Evolutionary conservation across 2,888 invertebrate genomes (phyloP).

Genomic region (Oeneis ivallda): DNA sequence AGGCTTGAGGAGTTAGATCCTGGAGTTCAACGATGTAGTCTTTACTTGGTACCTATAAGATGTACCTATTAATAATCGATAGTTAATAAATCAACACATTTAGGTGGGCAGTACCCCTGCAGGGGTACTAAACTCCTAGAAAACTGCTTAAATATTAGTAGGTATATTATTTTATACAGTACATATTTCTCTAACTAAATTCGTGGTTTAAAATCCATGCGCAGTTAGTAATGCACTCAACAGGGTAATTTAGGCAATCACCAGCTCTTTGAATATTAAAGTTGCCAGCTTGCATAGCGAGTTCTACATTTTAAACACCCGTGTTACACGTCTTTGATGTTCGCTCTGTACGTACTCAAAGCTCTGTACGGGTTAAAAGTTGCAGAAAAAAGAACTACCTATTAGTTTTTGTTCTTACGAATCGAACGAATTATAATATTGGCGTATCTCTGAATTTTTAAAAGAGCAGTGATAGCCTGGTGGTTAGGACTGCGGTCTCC

Average conservation of each 20-base stretch:
- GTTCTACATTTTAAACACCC: slow-evolving; percentile 18
- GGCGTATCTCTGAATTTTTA: background rate
- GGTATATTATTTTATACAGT: too few relatives aligned
- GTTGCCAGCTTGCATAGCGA: slow-evolving; percentile 11
- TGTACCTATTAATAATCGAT: too few relatives aligned
- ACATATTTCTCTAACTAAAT: too few relatives aligned
- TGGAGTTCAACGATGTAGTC: too few relatives aligned
- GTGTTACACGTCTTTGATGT: slow-evolving; percentile 25
- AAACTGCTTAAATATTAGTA: too few relatives aligned
- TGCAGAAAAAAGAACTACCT: background rate
- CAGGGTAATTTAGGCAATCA: slow-evolving; percentile 5
- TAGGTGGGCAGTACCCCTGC: too few relatives aligned
- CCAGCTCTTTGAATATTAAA: slow-evolving; percentile 15
- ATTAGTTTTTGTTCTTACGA: background rate
- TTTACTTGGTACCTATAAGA: too few relatives aligned
- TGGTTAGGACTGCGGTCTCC: too few relatives aligned
- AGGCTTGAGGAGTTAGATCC: too few relatives aligned
- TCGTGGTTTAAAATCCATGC: background rate
- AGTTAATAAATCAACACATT: too few relatives aligned
- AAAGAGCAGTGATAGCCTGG: too few relatives aligned
- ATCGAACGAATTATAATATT: background rate
- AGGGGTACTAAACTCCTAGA: too few relatives aligned
- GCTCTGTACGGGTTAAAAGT: slow-evolving; percentile 12
- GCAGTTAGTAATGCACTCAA: background rate
- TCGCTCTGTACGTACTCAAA: background rate